Evolutionary conservation across 92 coral and sea anemone genomes (phyloP).

Genomic region (Porites cylindrica): DNA sequence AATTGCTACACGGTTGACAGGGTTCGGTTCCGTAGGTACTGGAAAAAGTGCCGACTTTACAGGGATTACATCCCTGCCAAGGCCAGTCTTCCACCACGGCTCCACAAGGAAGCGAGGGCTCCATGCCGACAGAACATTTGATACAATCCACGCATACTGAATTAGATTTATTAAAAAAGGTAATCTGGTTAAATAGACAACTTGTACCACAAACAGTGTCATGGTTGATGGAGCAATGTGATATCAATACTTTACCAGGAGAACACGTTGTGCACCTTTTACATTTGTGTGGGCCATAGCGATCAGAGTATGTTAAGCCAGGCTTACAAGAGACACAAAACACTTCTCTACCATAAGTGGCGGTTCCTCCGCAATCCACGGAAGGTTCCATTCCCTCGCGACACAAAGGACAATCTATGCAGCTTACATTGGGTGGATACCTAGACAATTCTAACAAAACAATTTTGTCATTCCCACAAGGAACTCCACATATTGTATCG

Average conservation of each 20-base stretch:
- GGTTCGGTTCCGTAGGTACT: background rate
- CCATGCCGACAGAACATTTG: background rate
- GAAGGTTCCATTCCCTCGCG: slow-evolving; percentile 17
- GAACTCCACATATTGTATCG: background rate
- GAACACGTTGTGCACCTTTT: background rate
- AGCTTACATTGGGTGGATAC: background rate
- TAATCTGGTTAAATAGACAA: background rate
- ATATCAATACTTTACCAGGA: background rate
- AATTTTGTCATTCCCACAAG: background rate
- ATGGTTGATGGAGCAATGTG: background rate
- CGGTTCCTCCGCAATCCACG: background rate
- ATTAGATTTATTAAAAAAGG: background rate
- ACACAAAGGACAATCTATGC: slow-evolving; percentile 13
- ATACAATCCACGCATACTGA: background rate
- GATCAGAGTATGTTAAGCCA: slow-evolving; percentile 14
- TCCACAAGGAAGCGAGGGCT: background rate
- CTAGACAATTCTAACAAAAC: background rate
- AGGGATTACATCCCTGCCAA: background rate
- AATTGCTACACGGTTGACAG: background rate
- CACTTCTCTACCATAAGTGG: background rate
- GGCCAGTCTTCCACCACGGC: background rate
- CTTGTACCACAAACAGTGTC: background rate
- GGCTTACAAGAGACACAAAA: background rate
- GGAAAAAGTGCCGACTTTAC: slow-evolving; percentile 3
- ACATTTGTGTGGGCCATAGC: background rate